These are phyloP conservation scores for Melanotaenia boesemani DNA, from an alignment of 2,797 vertebrate species.

Conservation along the genomic window DNA sequence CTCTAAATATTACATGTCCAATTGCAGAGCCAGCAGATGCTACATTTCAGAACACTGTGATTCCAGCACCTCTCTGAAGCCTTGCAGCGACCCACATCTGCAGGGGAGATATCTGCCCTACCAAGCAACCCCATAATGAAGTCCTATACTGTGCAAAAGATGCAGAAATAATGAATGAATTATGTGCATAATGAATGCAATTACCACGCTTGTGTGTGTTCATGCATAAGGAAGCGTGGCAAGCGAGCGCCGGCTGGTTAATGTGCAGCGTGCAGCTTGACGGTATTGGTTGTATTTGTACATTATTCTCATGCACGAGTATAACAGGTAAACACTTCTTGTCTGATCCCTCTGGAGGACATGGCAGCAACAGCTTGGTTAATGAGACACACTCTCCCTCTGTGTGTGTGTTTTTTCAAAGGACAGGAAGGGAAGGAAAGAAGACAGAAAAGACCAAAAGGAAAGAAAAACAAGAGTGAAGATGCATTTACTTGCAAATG, in stretches of 20 bases:
- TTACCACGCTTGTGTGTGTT: neutral
- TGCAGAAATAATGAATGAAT: neutral
- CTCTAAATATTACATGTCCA: slow-evolving; percentile 3
- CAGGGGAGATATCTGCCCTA: neutral
- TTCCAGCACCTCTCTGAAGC: neutral
- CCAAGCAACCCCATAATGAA: neutral
- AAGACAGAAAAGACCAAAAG: neutral
- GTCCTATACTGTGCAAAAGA: slow-evolving; percentile 10
- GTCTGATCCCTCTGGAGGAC: slow-evolving; percentile 59
- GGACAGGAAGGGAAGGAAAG: slow-evolving; percentile 6
- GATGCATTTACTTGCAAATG: slow-evolving; percentile 39
- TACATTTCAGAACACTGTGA: neutral
- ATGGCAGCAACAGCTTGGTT: slow-evolving; percentile 48
- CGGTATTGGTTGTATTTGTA: neutral
- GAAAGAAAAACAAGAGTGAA: slow-evolving; percentile 17
- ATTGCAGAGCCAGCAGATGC: neutral
- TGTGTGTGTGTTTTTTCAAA: slow-evolving; percentile 20
- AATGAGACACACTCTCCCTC: slow-evolving; percentile 64
- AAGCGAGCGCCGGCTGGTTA: neutral
- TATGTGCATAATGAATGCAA: slow-evolving; percentile 2
- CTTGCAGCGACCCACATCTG: neutral
- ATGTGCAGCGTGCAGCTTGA: slow-evolving; percentile 33
- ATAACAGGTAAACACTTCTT: slow-evolving; percentile 60
- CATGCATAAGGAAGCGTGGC: neutral
- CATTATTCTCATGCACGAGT: slow-evolving; percentile 31